Base-by-base conservation (phyloP, 2,797 vertebrate genomes). In the Sebastes iracundus region DNA sequence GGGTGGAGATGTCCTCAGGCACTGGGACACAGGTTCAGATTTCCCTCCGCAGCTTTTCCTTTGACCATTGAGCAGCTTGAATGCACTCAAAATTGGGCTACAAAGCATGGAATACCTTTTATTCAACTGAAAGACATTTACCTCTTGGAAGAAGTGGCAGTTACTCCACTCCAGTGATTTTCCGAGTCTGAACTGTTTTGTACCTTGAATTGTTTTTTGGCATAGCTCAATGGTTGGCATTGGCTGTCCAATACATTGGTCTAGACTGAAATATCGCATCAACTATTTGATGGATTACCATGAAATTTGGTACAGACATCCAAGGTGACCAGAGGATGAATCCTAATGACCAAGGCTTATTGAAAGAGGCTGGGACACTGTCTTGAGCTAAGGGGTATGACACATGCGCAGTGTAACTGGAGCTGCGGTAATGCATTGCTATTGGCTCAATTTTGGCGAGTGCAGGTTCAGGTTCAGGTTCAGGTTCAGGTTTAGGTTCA, bases 1-100 rank as follows among this genome's bases (percentile, higher is more conserved):
- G 67, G 80, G 27, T 77, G 73, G 67, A 81, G 64, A 20, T 85
- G 82, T 77, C 85, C 89, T 90, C 49, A 80, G 82, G 80, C 73
- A 67, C 35, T 63, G 67, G 30, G 58, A 70, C 72, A 58, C 73
- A 75, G 80, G 82, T 86, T 90, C 72, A 82, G 16, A 71, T 92
- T 85, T 83, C 80, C 72, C 14, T 75, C 60, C 0, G 12, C 53
- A 42, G 75, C 42, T 76, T 83, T 42, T 52, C 72, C 72, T 82
- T 58, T 65, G 58, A 82, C 30, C 59, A 32, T 5, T 79, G 62
- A 81, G 25, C 66, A 75, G 6, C 11, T 0, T 58, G 14, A 63
- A 65, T 27, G 25, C n/a, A 76, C 23, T 65, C n/a, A 42, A 32
- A 88, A 75, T 63, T 20, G 30, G 5, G 32, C 1, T 59, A 16